Conservation (phyloP, 1,140 invertebrate genomes). For the Schlechtendalia chinensis region DNA sequence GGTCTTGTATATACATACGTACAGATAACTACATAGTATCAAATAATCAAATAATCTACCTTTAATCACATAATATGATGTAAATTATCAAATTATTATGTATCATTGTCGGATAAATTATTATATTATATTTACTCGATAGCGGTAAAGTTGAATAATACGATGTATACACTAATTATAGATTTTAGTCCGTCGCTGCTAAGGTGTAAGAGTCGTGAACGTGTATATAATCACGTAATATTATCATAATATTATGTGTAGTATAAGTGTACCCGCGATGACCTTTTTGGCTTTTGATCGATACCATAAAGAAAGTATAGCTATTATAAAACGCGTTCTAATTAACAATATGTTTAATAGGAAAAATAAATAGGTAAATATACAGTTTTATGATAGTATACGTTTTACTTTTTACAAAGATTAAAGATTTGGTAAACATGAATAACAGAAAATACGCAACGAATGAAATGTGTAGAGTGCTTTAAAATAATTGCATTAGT, state of each 20-base stretch:
- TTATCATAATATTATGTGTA: background rate
- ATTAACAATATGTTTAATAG: slow-evolving; percentile 7
- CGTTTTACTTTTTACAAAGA: background rate
- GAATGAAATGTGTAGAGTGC: background rate
- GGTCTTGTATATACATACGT: too few species aligned
- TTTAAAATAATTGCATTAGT: background rate
- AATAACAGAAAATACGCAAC: background rate
- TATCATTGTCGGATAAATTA: too few species aligned
- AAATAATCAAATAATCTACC: too few species aligned
- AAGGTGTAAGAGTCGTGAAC: background rate
- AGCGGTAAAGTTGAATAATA: background rate
- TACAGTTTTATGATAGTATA: background rate
- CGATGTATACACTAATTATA: background rate
- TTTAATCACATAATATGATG: too few species aligned
- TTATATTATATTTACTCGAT: background rate
- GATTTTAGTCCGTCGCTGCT: background rate
- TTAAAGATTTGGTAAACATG: background rate
- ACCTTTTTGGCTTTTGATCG: background rate
- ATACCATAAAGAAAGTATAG: background rate
- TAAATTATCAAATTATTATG: too few species aligned
- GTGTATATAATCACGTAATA: background rate
- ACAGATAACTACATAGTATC: too few species aligned
- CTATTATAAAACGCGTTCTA: background rate
- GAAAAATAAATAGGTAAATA: slow-evolving; percentile 5
- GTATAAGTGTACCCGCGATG: too few species aligned